Evolutionary conservation across 2,113 vertebrate genomes (phyloP), one percentile per base, ranked within the genome.

Genomic region (Dasyprocta punctata): DNA sequence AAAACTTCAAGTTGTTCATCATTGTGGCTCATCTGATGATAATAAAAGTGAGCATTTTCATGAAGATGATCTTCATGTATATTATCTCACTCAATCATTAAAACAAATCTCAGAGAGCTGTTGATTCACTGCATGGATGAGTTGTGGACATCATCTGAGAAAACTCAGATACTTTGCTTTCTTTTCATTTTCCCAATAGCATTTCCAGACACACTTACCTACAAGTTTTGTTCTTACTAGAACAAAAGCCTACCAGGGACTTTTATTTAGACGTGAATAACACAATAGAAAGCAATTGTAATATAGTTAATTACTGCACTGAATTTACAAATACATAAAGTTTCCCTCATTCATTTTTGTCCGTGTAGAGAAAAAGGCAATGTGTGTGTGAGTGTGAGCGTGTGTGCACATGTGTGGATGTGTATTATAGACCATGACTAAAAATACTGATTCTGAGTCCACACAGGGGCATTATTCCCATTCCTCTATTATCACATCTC

Each of bases 181-280:
- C 52, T 93, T 85, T 93, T 44, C 38, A 80, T 95, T 69, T 92
- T 89, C 81, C 28, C 85, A 86, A 11, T 0, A 11, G 28, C 19
- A 71, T 38, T 86, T 91, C 33, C 49, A 93, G 77, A 61, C 5
- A 63, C 30, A 89, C 28, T 9, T 28, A 61, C 44, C 0, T 65
- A 61, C 7, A 63, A 8, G 17, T 58, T 71, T 33, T 2, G 30
- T 12, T 13, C 1, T 3, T 69, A 8, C 28, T 84, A 81, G 52
- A 92, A 92, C 47, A 85, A 54, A 71, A 78, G 30, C 92, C 56
- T 65, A 33, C 14, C 47, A 60, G 58, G 44, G 52, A 90, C 69
- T 94, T 95, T 82, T 89, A 80, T 86, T 86, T 73, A 67, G 41
- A 24, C 30, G 56, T 90, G 92, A 95, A 60, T 11, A 95, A 30